Percentiles rank a stretch among this genome's conserved stretches.
These are phyloP conservation scores for Lycophotia porphyrea DNA, from an alignment of 2,888 invertebrate species.

Conservation along the genomic window DNA sequence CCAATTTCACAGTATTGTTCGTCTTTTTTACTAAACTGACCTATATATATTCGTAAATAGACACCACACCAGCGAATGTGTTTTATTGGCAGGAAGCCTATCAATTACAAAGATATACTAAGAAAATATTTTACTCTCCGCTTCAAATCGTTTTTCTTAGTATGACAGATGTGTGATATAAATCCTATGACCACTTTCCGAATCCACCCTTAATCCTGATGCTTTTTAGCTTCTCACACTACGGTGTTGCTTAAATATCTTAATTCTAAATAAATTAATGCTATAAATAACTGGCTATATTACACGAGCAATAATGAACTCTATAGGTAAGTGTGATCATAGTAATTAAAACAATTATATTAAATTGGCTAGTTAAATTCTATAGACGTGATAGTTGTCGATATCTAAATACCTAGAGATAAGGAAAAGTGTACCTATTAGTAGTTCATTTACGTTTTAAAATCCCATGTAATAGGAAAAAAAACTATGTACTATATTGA, in stretches of 20 bases:
- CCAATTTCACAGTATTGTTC: background rate
- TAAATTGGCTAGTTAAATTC: background rate
- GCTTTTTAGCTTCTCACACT: constrained; percentile 84
- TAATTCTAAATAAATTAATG: constrained; percentile 14
- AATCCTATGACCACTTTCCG: constrained; percentile 48
- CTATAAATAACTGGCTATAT: background rate
- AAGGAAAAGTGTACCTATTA: too few species aligned
- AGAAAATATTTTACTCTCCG: background rate
- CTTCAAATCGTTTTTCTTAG: constrained; percentile 22
- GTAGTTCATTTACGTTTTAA: too few species aligned
- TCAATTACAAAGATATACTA: background rate
- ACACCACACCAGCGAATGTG: background rate
- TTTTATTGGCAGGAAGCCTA: background rate
- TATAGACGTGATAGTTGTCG: background rate
- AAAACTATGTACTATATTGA: too few species aligned
- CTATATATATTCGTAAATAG: background rate
- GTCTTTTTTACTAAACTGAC: background rate
- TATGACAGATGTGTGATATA: constrained; percentile 23
- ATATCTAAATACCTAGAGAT: background rate
- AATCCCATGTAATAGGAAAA: too few species aligned
- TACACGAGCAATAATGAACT: background rate
- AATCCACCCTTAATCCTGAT: constrained; percentile 65
- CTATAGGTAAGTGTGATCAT: constrained; percentile 30
- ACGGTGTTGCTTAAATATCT: constrained; percentile 68
- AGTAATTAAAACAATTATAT: background rate